These are phyloP conservation scores for Enteromius treurensis DNA, from an alignment of 2,797 vertebrate species.

Conservation along the genomic window DNA sequence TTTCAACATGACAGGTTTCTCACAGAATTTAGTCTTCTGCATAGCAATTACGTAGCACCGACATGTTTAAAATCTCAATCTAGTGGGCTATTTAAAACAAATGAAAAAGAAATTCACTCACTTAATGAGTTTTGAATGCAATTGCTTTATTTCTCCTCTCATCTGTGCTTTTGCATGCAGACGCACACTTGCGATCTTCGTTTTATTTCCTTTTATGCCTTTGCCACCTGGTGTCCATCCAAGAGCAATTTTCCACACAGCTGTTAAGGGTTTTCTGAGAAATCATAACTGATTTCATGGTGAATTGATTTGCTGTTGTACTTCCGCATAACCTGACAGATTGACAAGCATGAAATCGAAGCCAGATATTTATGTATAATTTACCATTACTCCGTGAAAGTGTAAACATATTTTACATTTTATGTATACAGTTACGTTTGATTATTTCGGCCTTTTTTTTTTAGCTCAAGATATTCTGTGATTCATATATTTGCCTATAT, in stretches of 20 bases:
- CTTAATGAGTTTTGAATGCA: background rate
- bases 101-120: slow-evolving; percentile 2
- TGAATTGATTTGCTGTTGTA: slow-evolving; percentile 52
- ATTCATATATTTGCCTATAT: background rate
- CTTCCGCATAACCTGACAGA: slow-evolving; percentile 45
- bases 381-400: slow-evolving; percentile 5
- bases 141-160: slow-evolving; percentile 18
- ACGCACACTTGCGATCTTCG: background rate
- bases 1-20: background rate
- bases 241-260: slow-evolving; percentile 54
- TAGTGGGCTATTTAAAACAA: background rate
- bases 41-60: slow-evolving; percentile 6
- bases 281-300: slow-evolving; percentile 56
- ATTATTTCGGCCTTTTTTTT: background rate
- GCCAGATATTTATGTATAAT: slow-evolving; percentile 23
- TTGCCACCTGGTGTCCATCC: slow-evolving; percentile 56
- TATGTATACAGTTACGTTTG: slow-evolving; percentile 9
- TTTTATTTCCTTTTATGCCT: slow-evolving; percentile 53
- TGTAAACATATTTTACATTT: slow-evolving; percentile 6
- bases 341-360: slow-evolving; percentile 48
- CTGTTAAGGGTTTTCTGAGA: slow-evolving; percentile 55
- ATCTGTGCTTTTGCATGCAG: slow-evolving; percentile 18
- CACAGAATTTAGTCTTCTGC: background rate
- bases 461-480: background rate
- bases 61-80: slow-evolving; percentile 15